Conservation (phyloP, 2,113 vertebrate genomes). For the Copsychus sechellarum region DNA sequence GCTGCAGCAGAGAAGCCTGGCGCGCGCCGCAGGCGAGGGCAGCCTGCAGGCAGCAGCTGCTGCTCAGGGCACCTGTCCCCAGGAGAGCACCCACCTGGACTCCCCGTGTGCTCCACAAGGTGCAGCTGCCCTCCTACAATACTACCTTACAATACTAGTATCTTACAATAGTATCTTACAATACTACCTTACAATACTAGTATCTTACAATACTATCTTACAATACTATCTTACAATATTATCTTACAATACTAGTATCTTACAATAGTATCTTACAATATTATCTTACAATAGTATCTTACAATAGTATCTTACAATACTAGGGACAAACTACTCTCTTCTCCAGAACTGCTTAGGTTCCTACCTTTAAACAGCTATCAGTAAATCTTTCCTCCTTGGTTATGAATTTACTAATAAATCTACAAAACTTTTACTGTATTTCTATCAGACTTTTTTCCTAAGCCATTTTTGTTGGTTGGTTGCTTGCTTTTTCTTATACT, state of each 20-base stretch:
- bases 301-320: accelerated
- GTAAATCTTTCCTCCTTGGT: not conserved
- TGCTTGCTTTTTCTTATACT: not conserved
- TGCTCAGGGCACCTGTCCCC: not conserved
- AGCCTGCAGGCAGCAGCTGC: not conserved
- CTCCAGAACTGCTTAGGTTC: not conserved
- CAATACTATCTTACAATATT: too few species aligned
- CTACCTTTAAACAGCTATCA: not conserved
- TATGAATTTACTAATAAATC: not conserved
- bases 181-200: too few species aligned
- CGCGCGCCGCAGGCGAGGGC: accelerated
- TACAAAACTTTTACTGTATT: not conserved
- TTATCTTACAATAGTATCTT: not conserved
- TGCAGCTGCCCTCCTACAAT: not conserved
- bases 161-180: accelerated
- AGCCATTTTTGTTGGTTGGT: not conserved
- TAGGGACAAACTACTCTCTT: not conserved
- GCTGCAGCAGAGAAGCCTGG: not conserved
- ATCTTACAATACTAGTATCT: too few species aligned
- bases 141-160: too few species aligned
- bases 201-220: too few species aligned
- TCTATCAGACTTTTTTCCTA: not conserved
- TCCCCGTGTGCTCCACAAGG: not conserved
- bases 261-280: too few species aligned
- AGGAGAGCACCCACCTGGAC: not conserved